These are phyloP conservation scores for Sinocyclocheilus anophthalmus DNA, from an alignment of 2,113 vertebrate genomes.

Conservation along the genomic window DNA sequence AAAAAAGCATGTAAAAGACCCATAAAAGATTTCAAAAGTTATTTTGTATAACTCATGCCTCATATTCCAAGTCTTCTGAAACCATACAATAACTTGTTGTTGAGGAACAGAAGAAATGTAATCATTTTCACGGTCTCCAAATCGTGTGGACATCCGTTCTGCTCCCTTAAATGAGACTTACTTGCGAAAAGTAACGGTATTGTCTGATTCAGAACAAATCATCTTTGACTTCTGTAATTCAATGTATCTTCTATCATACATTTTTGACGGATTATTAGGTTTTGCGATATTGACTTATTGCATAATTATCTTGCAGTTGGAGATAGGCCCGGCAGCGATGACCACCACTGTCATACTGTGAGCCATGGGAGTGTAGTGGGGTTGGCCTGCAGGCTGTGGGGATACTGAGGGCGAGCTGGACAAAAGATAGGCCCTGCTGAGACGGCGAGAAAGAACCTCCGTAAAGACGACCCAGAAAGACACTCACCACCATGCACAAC, in stretches of 20 bases:
- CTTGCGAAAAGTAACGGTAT: not conserved
- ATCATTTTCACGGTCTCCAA: not conserved
- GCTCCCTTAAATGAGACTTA: not conserved
- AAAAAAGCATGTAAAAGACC: not conserved
- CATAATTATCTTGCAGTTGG: conserved; percentile 66
- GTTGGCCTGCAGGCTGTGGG: conserved; percentile 81
- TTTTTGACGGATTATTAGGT: not conserved
- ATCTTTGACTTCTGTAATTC: not conserved
- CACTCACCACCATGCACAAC: conserved; percentile 86
- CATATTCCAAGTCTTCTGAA: not conserved
- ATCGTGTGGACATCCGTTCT: not conserved
- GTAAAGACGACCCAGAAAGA: conserved; percentile 78
- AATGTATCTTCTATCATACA: not conserved
- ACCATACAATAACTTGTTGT: not conserved
- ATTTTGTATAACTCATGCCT: not conserved
- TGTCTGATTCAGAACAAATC: not conserved
- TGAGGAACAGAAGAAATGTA: not conserved
- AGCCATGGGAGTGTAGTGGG: conserved; percentile 63
- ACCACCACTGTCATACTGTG: conserved; percentile 68
- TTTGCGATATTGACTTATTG: not conserved
- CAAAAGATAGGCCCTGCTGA: conserved; percentile 90
- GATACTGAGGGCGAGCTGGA: conserved; percentile 91
- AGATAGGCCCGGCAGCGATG: conserved; percentile 77
- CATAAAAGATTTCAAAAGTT: not conserved
- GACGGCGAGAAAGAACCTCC: conserved; percentile 84